Evolutionary conservation across 1,140 invertebrate species (phyloP).

Genomic region (Drosophila nannoptera): DNA sequence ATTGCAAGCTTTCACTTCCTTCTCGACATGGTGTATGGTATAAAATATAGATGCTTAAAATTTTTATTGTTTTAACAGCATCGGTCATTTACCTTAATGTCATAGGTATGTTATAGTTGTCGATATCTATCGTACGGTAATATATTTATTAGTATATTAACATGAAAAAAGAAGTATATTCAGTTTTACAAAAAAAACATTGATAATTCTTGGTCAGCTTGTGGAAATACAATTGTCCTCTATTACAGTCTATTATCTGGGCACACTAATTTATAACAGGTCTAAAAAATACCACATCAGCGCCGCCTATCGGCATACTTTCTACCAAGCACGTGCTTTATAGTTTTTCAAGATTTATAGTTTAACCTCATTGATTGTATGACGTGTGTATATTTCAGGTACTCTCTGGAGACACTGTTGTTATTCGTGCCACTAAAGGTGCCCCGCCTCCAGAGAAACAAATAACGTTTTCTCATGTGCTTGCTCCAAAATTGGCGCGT

Average conservation of each 20-base stretch:
- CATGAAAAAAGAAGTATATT: neutral
- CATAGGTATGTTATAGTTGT: too few species aligned
- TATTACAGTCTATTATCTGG: neutral
- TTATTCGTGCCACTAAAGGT: slow-evolving; percentile 88
- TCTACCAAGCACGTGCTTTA: slow-evolving; percentile 29
- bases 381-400: slow-evolving; percentile 81
- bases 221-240: neutral
- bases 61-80: too few species aligned
- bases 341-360: slow-evolving; percentile 14
- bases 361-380: slow-evolving; percentile 59
- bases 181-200: neutral
- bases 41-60: too few species aligned
- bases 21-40: slow-evolving; percentile 2
- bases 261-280: slow-evolving; percentile 2
- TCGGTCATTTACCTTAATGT: too few species aligned
- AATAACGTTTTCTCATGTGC: slow-evolving; percentile 92
- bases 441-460: slow-evolving; percentile 94
- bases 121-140: too few species aligned
- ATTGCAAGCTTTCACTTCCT: slow-evolving; percentile 30
- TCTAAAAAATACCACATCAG: neutral
- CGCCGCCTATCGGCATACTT: slow-evolving; percentile 30
- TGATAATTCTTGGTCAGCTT: neutral
- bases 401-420: slow-evolving; percentile 92
- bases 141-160: neutral
- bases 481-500: slow-evolving; percentile 94